phyloP scores from a whole-genome alignment of 2,888 invertebrate genomes.

The Sympetrum striolatum region DNA sequence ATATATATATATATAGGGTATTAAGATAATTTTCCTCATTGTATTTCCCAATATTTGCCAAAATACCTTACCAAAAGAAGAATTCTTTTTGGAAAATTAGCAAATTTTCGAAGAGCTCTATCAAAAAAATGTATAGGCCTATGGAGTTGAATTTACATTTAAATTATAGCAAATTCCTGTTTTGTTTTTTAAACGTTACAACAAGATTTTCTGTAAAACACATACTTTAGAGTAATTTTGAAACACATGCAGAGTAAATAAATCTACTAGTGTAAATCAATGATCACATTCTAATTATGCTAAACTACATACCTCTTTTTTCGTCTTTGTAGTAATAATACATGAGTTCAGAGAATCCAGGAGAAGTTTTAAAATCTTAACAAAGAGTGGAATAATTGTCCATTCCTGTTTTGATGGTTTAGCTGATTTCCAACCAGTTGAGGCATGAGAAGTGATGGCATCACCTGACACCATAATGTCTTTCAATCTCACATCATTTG shows the following conservation, averaged over 20 bases:
- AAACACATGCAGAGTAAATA: neutral
- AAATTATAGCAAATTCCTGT: too few relatives aligned
- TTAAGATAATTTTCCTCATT: too few relatives aligned
- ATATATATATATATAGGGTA: too few relatives aligned
- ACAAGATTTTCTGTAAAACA: too few relatives aligned
- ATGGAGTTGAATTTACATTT: too few relatives aligned
- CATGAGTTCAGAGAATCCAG: constrained; percentile 69
- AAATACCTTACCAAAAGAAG: too few relatives aligned
- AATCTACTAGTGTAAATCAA: neutral
- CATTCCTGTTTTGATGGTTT: constrained; percentile 59
- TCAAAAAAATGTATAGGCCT: too few relatives aligned
- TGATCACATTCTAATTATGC: neutral
- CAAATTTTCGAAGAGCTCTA: too few relatives aligned
- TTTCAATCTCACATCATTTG: constrained; percentile 67
- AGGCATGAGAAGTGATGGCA: constrained; percentile 56
- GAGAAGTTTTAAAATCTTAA: constrained; percentile 75
- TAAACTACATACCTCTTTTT: constrained; percentile 55
- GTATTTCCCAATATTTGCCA: too few relatives aligned
- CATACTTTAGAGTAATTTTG: too few relatives aligned
- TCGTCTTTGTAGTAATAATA: constrained; percentile 60
- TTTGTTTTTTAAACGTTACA: too few relatives aligned
- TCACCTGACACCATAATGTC: constrained; percentile 68
- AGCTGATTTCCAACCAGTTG: neutral
- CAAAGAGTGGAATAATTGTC: constrained; percentile 70
- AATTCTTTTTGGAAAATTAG: too few relatives aligned